Conservation (phyloP, 2,797 vertebrate species). For the Spondyliosoma cantharus region DNA sequence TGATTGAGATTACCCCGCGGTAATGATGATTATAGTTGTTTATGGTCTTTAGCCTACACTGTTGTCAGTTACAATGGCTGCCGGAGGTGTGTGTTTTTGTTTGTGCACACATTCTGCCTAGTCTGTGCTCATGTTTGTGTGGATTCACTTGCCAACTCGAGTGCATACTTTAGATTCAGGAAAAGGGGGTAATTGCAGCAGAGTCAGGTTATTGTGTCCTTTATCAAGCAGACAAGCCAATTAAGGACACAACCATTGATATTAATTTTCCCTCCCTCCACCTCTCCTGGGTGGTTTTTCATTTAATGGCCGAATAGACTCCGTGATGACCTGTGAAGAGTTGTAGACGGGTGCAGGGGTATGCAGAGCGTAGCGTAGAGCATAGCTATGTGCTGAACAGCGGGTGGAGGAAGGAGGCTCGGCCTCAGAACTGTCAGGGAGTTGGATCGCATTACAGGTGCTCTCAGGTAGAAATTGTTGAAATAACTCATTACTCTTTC, state of each 20-base stretch:
- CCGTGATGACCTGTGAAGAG: conserved; percentile 74
- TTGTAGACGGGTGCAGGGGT: conserved; percentile 58
- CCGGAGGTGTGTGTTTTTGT: conserved; percentile 49
- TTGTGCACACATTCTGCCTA: conserved; percentile 16
- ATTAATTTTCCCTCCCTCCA: conserved; percentile 70
- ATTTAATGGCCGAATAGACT: conserved; percentile 74
- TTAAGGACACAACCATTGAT: conserved; percentile 77
- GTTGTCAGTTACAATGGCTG: conserved; percentile 65
- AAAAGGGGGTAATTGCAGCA: conserved; percentile 37
- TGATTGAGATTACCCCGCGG: conserved; percentile 67
- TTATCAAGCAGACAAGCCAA: conserved; percentile 80
- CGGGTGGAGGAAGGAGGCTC: conserved; percentile 25
- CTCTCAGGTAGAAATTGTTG: conserved; percentile 71
- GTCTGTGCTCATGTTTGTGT: conserved; percentile 37
- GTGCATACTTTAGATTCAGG: conserved; percentile 39
- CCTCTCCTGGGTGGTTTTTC: conserved; percentile 67
- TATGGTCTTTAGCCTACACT: conserved; percentile 67
- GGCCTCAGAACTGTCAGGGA: conserved; percentile 57
- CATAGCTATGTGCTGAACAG: conserved; percentile 45
- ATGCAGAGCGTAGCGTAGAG: conserved; percentile 68
- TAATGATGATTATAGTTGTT: conserved; percentile 79
- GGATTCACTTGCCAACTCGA: conserved; percentile 4
- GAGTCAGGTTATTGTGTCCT: conserved; percentile 74
- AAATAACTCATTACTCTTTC: conserved; percentile 74
- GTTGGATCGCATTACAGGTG: conserved; percentile 56